Evolutionary conservation across 2,888 invertebrate genomes (phyloP), one percentile per base, ranked within the genome.

Genomic region (Phortica okadai): DNA sequence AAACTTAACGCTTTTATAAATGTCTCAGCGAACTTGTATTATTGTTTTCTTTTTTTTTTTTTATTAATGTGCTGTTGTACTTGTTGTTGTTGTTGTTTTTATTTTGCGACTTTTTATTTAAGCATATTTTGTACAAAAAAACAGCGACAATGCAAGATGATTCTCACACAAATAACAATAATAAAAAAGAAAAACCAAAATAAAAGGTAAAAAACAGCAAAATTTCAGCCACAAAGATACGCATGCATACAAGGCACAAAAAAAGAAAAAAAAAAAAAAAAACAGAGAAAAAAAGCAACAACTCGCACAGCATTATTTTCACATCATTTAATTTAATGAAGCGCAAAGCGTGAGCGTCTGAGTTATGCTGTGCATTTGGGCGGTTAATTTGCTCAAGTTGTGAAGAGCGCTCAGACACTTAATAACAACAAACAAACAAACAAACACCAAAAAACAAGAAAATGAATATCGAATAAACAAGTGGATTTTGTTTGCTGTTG

Each of bases 261-360:
- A 50, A 7, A 21, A n/a, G n/a, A n/a, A 56, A 50, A 69, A 70
- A 41, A 10, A 25, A 67, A n/a, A 67, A 10, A 66, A 10, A 16
- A 16, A 66, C 66, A 66, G 11, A 64, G 74, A 76, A 73, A 11
- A 69, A 42, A 44, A 76, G 33, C 70, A 77, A 42, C 62, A 70
- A 14, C 67, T 14, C 66, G 7, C 16, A 79, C 78, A 84, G 86
- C 85, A 88, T 89, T 88, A 89, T 88, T 86, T 89, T 87, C 88
- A 85, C 87, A 87, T 87, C 88, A 89, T 88, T 89, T 88, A 88
- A 89, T 88, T 89, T 89, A 89, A 89, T 89, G 88, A 72, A 72
- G 70, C 54, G 70, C 70, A 56, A 50, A 50, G 50, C 14, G 6
- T 50, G 50, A 14, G 50, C 14, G 50, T 11, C 6, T 50, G 8